Evolutionary conservation across 2,113 vertebrate genomes (phyloP).

Genomic region (Monarcha castaneiventris): DNA sequence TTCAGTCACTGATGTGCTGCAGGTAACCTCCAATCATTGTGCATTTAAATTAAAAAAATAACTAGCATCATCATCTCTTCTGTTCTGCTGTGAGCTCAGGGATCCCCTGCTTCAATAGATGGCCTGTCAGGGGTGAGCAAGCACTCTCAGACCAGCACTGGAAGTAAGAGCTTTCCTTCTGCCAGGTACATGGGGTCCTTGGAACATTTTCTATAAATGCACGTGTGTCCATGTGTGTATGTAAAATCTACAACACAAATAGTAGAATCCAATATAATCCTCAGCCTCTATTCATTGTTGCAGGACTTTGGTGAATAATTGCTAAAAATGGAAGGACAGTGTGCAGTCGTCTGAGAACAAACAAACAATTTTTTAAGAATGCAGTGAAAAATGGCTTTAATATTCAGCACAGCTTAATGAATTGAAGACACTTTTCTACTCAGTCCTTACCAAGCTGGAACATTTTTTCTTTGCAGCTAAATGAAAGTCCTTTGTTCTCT

Average conservation of each 20-base stretch:
- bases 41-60: background rate
- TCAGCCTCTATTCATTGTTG: background rate
- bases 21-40: background rate
- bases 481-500: background rate
- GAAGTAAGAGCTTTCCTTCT: background rate
- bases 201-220: background rate
- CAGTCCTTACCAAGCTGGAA: background rate
- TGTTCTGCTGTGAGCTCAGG: background rate
- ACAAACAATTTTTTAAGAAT: background rate
- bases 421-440: background rate
- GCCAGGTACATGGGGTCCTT: no score
- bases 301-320: background rate
- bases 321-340: background rate
- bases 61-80: background rate
- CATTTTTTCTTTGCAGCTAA: background rate
- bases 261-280: background rate
- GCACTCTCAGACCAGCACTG: background rate
- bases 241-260: background rate
- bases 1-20: background rate
- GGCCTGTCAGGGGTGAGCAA: accelerated
- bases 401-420: background rate
- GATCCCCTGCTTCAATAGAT: background rate
- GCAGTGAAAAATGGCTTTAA: background rate
- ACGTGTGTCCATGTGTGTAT: accelerated
- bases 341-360: background rate